These are phyloP conservation scores for Gadopsis marmoratus DNA, from an alignment of 2,797 vertebrate species.

Conservation along the genomic window DNA sequence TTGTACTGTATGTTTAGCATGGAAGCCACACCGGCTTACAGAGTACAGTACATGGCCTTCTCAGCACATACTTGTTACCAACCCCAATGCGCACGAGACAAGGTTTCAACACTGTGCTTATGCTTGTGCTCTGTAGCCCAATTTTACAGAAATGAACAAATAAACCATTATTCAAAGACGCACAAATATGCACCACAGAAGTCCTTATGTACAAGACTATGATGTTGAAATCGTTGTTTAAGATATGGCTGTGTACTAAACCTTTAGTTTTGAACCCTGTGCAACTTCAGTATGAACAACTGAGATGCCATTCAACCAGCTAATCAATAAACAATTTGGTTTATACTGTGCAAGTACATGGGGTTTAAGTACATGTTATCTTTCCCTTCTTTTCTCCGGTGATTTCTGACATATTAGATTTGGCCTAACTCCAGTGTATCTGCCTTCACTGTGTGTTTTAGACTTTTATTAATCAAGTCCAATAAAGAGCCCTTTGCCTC, in stretches of 20 bases:
- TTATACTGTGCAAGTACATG: neutral
- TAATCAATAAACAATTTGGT: neutral
- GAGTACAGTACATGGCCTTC: neutral
- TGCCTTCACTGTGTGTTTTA: constrained; percentile 61
- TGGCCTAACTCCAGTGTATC: constrained; percentile 56
- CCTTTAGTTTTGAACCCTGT: constrained; percentile 7
- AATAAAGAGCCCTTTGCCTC: constrained; percentile 69
- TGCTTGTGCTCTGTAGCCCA: neutral
- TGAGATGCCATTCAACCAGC: neutral
- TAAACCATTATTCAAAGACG: neutral
- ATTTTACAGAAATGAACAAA: neutral
- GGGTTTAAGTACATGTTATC: neutral
- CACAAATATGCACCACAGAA: neutral
- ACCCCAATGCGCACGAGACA: neutral
- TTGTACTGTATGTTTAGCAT: no score
- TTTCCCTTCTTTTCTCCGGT: constrained; percentile 20
- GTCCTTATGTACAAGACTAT: neutral
- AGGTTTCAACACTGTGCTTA: neutral
- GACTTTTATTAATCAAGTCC: constrained; percentile 76
- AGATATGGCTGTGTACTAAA: neutral
- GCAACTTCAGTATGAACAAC: neutral
- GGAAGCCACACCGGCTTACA: no score
- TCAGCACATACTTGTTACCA: neutral
- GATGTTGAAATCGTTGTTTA: neutral
- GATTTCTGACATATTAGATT: constrained; percentile 41